A percentile compares a stretch with the other conserved stretches of the same genome.
These are phyloP conservation scores for Chymomyza fuscimana DNA, from an alignment of 2,888 invertebrate genomes.

Conservation along the genomic window DNA sequence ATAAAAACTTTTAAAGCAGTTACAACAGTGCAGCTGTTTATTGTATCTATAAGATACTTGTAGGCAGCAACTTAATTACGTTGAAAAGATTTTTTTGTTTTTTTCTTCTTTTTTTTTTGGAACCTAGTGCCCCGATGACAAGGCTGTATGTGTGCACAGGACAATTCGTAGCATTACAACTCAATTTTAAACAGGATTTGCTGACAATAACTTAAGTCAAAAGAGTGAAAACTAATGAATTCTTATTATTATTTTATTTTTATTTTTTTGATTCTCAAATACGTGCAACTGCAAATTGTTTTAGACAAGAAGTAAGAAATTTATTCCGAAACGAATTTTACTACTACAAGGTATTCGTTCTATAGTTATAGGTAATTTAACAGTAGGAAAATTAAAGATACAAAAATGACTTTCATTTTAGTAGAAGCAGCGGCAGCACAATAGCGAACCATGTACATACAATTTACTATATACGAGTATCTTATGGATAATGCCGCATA, in stretches of 20 bases:
- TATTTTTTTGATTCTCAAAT: not conserved
- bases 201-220: not conserved
- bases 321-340: not conserved
- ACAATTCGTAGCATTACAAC: constrained; percentile 20
- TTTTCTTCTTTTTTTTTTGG: not conserved
- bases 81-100: constrained; percentile 6
- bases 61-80: constrained; percentile 34
- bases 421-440: constrained; percentile 39
- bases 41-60: constrained; percentile 19
- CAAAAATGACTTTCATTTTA: constrained; percentile 75
- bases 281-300: constrained; percentile 14
- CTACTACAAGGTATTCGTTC: not conserved
- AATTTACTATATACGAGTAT: not conserved
- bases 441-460: constrained; percentile 24
- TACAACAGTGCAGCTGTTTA: constrained; percentile 18
- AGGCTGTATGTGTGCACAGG: constrained; percentile 34
- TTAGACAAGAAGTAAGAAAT: not conserved
- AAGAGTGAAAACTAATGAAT: not conserved
- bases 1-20: not conserved
- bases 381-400: constrained; percentile 66
- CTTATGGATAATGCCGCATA: constrained; percentile 7
- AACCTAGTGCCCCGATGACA: constrained; percentile 34
- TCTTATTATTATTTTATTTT: not conserved
- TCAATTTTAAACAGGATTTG: constrained; percentile 8
- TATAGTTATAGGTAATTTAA: constrained; percentile 8